phyloP scores from a whole-genome alignment of 1,140 invertebrate species.

The Drosophila ironensis region DNA sequence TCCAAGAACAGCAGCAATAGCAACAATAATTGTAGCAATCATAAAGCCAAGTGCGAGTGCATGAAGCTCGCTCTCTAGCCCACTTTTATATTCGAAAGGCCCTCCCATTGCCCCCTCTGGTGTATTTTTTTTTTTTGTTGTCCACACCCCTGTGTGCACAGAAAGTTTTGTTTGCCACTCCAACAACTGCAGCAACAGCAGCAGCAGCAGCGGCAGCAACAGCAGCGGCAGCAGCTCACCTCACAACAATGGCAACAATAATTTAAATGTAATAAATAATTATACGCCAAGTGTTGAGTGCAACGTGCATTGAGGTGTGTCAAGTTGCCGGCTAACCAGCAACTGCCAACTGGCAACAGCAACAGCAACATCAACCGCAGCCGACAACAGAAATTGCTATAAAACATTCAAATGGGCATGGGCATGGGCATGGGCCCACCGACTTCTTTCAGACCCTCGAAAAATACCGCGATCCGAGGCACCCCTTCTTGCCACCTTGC shows the following conservation, averaged over 20 bases:
- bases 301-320: constrained; percentile 77
- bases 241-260: constrained; percentile 64
- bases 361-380: constrained; percentile 41
- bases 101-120: too few species aligned
- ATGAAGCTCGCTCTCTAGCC: constrained; percentile 46
- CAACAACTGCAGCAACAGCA: constrained; percentile 17
- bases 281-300: constrained; percentile 78
- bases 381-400: constrained; percentile 44
- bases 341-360: constrained; percentile 46
- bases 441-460: constrained; percentile 39
- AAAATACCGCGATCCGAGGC: constrained; percentile 30
- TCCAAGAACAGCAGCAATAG: constrained; percentile 41
- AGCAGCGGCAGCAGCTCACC: constrained; percentile 15
- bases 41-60: constrained; percentile 80
- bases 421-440: too few species aligned
- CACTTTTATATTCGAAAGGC: too few species aligned
- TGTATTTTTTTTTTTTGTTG: too few species aligned
- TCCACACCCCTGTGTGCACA: constrained; percentile 5
- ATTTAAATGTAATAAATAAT: constrained; percentile 82
- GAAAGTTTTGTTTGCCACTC: constrained; percentile 60
- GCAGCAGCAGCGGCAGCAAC: constrained; percentile 35
- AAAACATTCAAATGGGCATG: constrained; percentile 49
- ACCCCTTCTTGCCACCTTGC: constrained; percentile 1
- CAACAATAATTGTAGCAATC: constrained; percentile 73
- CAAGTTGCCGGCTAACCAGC: constrained; percentile 67